A percentile compares a stretch with the other conserved stretches of the same genome.
phyloP scores from a whole-genome alignment of 2,888 invertebrate genomes.

The Octonoba sinensis region DNA sequence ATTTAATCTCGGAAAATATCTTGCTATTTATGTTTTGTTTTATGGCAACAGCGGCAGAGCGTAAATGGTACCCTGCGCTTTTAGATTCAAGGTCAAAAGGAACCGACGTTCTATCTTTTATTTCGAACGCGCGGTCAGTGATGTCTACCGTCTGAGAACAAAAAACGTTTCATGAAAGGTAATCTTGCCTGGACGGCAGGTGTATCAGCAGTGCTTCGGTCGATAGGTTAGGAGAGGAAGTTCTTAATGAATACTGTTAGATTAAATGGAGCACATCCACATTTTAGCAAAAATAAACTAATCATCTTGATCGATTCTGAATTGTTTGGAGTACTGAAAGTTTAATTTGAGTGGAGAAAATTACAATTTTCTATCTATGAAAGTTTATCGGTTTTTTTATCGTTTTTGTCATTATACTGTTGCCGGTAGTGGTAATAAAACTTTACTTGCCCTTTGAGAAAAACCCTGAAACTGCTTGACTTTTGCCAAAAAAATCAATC shows the following conservation, averaged over 20 bases:
- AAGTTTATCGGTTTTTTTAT: no score
- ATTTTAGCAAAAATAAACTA: no score
- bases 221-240: slow-evolving; percentile 53
- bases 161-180: slow-evolving; percentile 9
- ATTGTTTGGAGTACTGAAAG: no score
- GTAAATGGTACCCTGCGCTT: slow-evolving; percentile 25
- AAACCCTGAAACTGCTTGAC: no score
- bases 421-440: no score
- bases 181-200: slow-evolving; percentile 38
- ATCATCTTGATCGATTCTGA: no score
- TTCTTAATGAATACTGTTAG: slow-evolving; percentile 20
- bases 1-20: slow-evolving; percentile 8
- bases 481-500: no score
- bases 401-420: no score
- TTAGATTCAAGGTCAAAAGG: slow-evolving; percentile 43
- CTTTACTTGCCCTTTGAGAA: no score
- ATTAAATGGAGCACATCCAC: slow-evolving; percentile 39
- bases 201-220: slow-evolving; percentile 58
- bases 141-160: slow-evolving; percentile 36
- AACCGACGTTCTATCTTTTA: background rate
- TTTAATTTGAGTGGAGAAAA: no score
- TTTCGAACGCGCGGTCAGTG: slow-evolving; percentile 21
- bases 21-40: slow-evolving; percentile 47
- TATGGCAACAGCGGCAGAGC: slow-evolving; percentile 40
- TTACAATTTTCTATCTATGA: no score